Evolutionary conservation across 2,113 vertebrate genomes (phyloP).

Genomic region (Gopherus flavomarginatus): DNA sequence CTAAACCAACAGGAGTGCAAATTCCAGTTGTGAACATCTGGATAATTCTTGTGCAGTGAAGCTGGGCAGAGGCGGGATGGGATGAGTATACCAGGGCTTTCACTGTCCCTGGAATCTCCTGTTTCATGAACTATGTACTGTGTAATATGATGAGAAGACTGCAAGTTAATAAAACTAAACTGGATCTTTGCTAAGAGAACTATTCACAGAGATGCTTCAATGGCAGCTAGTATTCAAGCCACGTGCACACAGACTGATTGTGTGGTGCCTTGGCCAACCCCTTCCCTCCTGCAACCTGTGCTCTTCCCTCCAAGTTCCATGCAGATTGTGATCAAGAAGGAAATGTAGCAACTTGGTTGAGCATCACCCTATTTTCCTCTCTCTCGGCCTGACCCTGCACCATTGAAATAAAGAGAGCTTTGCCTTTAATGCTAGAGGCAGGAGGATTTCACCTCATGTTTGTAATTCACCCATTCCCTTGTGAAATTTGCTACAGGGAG

Average conservation of each 20-base stretch:
- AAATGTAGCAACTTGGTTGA: neutral
- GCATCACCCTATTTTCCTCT: neutral
- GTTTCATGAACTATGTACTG: neutral
- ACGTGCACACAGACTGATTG: neutral
- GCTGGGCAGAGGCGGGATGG: neutral
- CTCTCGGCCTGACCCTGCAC: neutral
- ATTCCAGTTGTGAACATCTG: conserved; percentile 16
- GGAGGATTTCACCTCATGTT: neutral
- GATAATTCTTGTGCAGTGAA: neutral
- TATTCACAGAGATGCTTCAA: neutral
- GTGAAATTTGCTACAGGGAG: conserved; percentile 47
- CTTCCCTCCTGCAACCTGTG: neutral
- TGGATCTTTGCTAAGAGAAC: neutral
- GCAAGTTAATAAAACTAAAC: neutral
- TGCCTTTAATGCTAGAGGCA: neutral
- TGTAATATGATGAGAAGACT: neutral
- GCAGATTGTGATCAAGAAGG: neutral
- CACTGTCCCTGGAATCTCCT: neutral
- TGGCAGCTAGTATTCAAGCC: neutral
- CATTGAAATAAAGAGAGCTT: neutral
- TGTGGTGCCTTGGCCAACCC: neutral
- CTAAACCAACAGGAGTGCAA: neutral
- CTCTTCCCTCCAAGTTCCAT: neutral
- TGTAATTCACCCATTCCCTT: neutral
- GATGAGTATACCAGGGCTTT: neutral